These are phyloP conservation scores for Xenentodon cancila DNA, from an alignment of 2,797 vertebrate genomes.

Conservation along the genomic window DNA sequence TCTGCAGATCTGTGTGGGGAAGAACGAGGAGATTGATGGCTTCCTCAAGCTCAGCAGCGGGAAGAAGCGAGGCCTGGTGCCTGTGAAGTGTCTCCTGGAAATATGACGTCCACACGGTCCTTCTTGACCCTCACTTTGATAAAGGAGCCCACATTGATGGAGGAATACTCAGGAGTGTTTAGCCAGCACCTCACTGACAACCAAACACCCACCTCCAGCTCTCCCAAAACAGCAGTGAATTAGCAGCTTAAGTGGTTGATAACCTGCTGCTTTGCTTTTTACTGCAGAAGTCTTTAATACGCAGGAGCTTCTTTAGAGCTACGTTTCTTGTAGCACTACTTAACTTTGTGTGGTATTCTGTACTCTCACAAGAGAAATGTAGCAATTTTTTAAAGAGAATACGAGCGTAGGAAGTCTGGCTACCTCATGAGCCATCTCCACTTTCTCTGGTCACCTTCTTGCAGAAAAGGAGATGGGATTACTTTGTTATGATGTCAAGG, in stretches of 20 bases:
- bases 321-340: constrained; percentile 67
- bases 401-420: constrained; percentile 47
- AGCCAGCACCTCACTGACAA: constrained; percentile 60
- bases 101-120: constrained; percentile 77
- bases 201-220: constrained; percentile 36
- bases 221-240: constrained; percentile 27
- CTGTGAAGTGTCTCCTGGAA: constrained; percentile 82
- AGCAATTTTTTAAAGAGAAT: constrained; percentile 56
- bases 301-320: constrained; percentile 46
- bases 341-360: constrained; percentile 49
- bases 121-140: constrained; percentile 34
- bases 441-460: constrained; percentile 17
- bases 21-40: constrained; percentile 83
- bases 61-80: constrained; percentile 89
- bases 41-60: constrained; percentile 89
- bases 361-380: constrained; percentile 60
- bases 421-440: constrained; percentile 66
- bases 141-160: constrained; percentile 35
- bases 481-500: constrained; percentile 51
- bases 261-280: constrained; percentile 33
- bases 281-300: constrained; percentile 23
- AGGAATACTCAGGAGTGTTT: constrained; percentile 71
- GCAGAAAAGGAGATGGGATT: constrained; percentile 29
- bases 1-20: constrained; percentile 88
- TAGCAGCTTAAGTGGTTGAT: constrained; percentile 47